Evolutionary conservation across 92 coral and sea anemone species (phyloP).

Genomic region (Virgularia gustaviana): DNA sequence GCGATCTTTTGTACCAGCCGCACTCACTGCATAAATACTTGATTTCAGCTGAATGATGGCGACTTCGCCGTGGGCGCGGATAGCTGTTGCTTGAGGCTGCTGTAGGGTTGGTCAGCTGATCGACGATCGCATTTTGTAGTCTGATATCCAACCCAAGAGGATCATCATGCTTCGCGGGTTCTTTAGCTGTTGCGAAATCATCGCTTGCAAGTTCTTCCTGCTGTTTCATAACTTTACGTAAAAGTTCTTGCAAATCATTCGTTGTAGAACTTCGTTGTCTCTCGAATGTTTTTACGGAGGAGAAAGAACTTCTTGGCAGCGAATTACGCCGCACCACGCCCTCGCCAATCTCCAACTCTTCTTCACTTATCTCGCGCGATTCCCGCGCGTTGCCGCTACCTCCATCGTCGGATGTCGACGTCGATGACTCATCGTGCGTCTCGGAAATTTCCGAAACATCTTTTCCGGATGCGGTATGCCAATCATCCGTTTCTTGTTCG

Average conservation of each 20-base stretch:
- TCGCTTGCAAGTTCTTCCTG: no score
- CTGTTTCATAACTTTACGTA: no score
- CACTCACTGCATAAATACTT: neutral
- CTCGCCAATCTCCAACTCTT: neutral
- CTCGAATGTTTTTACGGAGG: no score
- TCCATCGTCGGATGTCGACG: constrained; percentile 6
- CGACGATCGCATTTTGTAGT: neutral
- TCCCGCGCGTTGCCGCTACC: constrained; percentile 13
- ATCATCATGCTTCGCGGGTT: no score
- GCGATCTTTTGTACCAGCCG: neutral
- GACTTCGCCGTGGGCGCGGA: neutral
- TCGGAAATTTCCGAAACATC: constrained; percentile 5
- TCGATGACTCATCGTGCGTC: neutral
- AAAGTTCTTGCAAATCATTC: no score
- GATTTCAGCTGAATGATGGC: neutral
- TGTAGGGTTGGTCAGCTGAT: neutral
- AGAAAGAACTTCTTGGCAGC: no score
- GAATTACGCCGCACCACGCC: neutral
- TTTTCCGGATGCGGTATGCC: constrained; percentile 12
- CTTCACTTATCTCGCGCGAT: constrained; percentile 17
- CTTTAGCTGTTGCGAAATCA: no score
- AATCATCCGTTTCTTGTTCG: neutral
- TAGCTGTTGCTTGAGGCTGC: neutral
- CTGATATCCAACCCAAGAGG: no score
- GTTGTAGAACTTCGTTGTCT: no score